Conservation (phyloP, 1,140 invertebrate genomes). For the Neoseiulus cucumeris region DNA sequence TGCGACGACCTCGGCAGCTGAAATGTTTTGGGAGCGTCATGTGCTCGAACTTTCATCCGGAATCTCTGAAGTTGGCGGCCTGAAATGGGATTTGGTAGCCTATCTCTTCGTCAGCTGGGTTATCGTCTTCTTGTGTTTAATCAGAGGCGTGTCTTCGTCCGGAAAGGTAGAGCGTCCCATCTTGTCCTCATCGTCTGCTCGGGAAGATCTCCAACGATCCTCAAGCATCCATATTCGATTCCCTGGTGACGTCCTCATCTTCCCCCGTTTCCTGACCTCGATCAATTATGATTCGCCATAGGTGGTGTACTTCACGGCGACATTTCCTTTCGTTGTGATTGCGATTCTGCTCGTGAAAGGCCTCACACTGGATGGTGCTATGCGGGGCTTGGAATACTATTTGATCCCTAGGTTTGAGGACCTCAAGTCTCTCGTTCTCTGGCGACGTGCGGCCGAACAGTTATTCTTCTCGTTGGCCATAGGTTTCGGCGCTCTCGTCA, state of each 20-base stretch:
- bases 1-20: constrained; percentile 18
- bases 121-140: constrained; percentile 38
- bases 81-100: constrained; percentile 46
- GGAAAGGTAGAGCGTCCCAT: constrained; percentile 37
- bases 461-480: constrained; percentile 63
- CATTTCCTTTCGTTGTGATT: constrained; percentile 44
- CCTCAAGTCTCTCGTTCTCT: constrained; percentile 28
- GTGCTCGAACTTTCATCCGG: constrained; percentile 32
- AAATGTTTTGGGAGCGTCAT: constrained; percentile 25
- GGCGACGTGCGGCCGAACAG: constrained; percentile 65
- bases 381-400: constrained; percentile 37
- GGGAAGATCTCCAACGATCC: no score
- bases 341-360: constrained; percentile 39
- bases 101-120: constrained; percentile 47
- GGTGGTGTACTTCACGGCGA: constrained; percentile 47
- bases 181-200: background rate
- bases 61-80: constrained; percentile 40
- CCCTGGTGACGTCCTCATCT: background rate
- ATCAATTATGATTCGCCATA: constrained; percentile 19
- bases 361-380: constrained; percentile 38
- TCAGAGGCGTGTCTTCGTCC: constrained; percentile 42
- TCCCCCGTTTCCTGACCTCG: background rate
- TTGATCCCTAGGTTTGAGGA: constrained; percentile 35
- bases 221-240: background rate
- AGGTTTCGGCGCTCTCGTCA: constrained; percentile 52